Base-by-base conservation (phyloP, 2,888 invertebrate species). In the Orgyia antiqua region DNA sequence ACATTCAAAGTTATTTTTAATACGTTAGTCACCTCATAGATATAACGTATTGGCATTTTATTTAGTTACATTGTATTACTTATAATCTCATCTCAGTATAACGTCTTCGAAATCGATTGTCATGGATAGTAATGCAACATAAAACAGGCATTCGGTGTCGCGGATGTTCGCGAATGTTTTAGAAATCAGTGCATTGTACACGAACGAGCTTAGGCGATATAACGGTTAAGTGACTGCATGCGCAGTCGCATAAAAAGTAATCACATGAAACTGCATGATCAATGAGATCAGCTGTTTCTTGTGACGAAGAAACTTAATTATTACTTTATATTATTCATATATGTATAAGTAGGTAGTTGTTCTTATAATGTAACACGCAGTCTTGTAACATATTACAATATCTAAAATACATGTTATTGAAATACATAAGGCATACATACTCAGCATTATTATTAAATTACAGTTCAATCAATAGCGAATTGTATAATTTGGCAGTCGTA, bases 201-300 rank as follows among this genome's bases (percentile, higher is more conserved):
- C 63, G 68, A 68, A 63, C 63, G 64, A 70, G 57, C 58, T 54
- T 57, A 62, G 49, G 49, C 48, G n/a, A n/a, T n/a, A n/a, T 45
- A 39, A 51, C 56, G 56, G 51, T 52, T 56, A 54, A 58, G 56
- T 59, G 53, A 57, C 49, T 46, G 50, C 55, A 51, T 35, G 47
- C 51, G 47, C 49, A 42, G 40, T 33, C 37, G 9, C 53, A 56
- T 59, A 70, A 66, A 67, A 73, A 68, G 36, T 48, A 36, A 39
- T 45, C 47, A 52, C 57, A 59, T 60, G 62, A 67, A 60, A 64
- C 61, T 51, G 68, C 55, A 67, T 69, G 57, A 57, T 58, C 71
- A 73, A 72, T 60, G 49, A 68, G 57, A 78, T 71, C 77, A 77
- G 76, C 76, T 77, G 77, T 73, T 75, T 52, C 58, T 49, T 49